Evolutionary conservation across 2,888 invertebrate species (phyloP).

Genomic region (Andrena flavipes): DNA sequence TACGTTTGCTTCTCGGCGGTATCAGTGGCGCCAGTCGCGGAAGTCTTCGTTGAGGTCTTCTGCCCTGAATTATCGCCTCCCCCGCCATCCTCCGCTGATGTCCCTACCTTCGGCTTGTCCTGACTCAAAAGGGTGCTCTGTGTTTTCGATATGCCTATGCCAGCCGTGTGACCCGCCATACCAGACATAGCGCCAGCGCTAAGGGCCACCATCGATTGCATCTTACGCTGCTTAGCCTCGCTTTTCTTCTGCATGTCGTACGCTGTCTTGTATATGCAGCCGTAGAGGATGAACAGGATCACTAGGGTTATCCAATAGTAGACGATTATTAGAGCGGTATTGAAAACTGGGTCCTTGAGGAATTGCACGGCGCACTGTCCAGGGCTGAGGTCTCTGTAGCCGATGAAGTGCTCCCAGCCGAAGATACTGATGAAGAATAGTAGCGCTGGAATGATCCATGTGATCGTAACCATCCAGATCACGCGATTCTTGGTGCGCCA

Average conservation of each 20-base stretch:
- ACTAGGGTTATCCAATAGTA: constrained; percentile 99
- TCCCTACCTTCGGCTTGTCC: constrained; percentile 88
- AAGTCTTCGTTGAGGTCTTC: constrained; percentile 63
- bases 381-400: constrained; percentile 93
- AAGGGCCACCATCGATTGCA: constrained; percentile 97
- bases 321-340: constrained; percentile 97
- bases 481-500: constrained; percentile 98
- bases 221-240: constrained; percentile 97
- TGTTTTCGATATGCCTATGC: constrained; percentile 93
- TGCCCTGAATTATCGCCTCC: constrained; percentile 80
- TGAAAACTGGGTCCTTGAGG: constrained; percentile 98
- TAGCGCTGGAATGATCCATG: constrained; percentile 98
- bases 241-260: constrained; percentile 99
- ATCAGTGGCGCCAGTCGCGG: constrained; percentile 55
- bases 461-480: constrained; percentile 97
- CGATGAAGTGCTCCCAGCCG: constrained; percentile 99
- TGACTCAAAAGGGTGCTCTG: constrained; percentile 89
- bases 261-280: constrained; percentile 98
- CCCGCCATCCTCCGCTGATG: constrained; percentile 63
- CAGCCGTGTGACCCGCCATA: constrained; percentile 95
- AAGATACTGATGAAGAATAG: constrained; percentile 99
- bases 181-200: constrained; percentile 96
- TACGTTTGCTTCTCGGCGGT: constrained; percentile 67
- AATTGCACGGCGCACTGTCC: constrained; percentile 98
- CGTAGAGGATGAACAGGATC: constrained; percentile 97